Evolutionary conservation across 1,140 invertebrate species (phyloP).

Genomic region (Bombus sylvicola): DNA sequence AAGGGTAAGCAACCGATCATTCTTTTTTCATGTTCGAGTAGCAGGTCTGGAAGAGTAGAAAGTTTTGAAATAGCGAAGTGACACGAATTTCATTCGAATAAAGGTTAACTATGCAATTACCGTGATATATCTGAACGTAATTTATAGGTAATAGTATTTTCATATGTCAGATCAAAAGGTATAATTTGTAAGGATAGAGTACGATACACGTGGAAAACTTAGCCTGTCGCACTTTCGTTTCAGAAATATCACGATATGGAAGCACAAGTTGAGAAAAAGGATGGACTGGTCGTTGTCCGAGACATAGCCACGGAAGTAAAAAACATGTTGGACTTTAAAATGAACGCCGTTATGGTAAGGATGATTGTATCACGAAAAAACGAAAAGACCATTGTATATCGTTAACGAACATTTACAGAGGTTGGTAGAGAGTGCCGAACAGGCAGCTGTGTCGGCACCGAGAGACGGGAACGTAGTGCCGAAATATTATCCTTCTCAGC

Average conservation of each 20-base stretch:
- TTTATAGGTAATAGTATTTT: no score
- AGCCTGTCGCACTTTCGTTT: neutral
- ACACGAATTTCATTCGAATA: no score
- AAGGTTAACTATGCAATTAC: no score
- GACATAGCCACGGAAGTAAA: slow-evolving; percentile 93
- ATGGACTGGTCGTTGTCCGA: slow-evolving; percentile 91
- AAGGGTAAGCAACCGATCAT: slow-evolving; percentile 85
- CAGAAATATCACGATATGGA: slow-evolving; percentile 91
- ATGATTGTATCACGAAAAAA: neutral
- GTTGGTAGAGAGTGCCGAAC: slow-evolving; percentile 93
- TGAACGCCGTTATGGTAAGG: slow-evolving; percentile 93
- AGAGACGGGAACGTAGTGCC: slow-evolving; percentile 81
- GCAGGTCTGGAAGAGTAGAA: no score
- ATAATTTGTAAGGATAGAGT: neutral
- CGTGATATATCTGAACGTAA: no score
- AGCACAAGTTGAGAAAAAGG: slow-evolving; percentile 88
- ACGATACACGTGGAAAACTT: neutral
- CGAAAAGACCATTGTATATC: neutral
- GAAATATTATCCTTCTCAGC: slow-evolving; percentile 88
- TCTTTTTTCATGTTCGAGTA: no score
- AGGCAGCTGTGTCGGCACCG: slow-evolving; percentile 89
- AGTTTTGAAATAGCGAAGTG: neutral
- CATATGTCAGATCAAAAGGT: neutral
- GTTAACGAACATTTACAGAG: slow-evolving; percentile 84
- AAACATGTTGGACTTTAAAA: slow-evolving; percentile 95